phyloP scores from a whole-genome alignment of 2,113 vertebrate genomes.

The Cheirogaleus medius region DNA sequence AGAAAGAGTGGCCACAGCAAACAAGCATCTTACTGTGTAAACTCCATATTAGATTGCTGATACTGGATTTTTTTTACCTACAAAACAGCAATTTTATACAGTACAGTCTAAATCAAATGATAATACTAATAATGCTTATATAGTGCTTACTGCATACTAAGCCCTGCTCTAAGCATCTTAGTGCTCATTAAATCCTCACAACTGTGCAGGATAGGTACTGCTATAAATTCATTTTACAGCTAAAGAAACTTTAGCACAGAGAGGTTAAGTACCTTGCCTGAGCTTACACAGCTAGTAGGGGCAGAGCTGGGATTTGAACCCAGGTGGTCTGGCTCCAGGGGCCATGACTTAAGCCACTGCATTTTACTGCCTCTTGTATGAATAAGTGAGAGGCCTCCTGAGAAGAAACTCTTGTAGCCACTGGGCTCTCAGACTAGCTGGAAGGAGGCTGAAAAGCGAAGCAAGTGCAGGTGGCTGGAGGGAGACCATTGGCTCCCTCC shows the following conservation, averaged over 20 bases:
- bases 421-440: background rate
- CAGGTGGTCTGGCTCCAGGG: background rate
- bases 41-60: background rate
- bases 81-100: background rate
- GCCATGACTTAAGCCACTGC: background rate
- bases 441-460: background rate
- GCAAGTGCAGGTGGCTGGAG: background rate
- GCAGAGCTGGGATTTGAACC: background rate
- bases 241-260: slow-evolving; percentile 37
- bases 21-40: background rate
- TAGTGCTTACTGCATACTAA: background rate
- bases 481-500: background rate
- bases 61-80: background rate
- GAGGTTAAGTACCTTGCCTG: background rate
- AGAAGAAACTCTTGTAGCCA: background rate
- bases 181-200: background rate
- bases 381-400: background rate
- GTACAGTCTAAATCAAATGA: slow-evolving; percentile 22
- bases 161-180: background rate
- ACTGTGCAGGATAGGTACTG: background rate
- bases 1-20: background rate
- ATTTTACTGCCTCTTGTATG: background rate
- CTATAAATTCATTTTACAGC: background rate
- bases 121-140: background rate
- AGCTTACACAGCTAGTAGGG: background rate